These are phyloP conservation scores for Drosophila falleni DNA, from an alignment of 2,888 invertebrate species.

Conservation along the genomic window DNA sequence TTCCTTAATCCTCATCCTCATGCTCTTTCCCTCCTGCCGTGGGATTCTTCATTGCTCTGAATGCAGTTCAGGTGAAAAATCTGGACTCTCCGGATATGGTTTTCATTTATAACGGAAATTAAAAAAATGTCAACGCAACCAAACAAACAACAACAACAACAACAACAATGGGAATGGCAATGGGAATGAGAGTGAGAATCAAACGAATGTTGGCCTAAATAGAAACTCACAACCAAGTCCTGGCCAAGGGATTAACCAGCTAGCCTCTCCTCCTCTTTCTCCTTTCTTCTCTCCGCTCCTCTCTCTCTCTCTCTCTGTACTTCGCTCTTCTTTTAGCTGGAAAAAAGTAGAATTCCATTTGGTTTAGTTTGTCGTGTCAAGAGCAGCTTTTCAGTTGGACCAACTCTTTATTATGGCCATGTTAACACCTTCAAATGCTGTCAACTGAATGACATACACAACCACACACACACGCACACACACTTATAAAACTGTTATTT, in stretches of 20 bases:
- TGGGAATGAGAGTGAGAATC: not conserved
- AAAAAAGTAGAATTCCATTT: not conserved
- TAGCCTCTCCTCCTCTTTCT: not conserved
- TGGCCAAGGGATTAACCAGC: slow-evolving; percentile 58
- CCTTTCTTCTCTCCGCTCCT: not conserved
- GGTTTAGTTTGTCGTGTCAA: slow-evolving; percentile 23
- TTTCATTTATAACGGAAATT: slow-evolving; percentile 80
- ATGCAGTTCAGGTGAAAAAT: slow-evolving; percentile 28
- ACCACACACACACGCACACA: too few relatives aligned
- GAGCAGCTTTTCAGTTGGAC: slow-evolving; percentile 26
- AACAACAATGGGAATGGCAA: not conserved
- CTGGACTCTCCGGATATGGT: slow-evolving; percentile 58
- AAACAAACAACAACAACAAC: slow-evolving; percentile 20
- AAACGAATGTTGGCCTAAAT: slow-evolving; percentile 26
- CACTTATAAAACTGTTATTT: not conserved
- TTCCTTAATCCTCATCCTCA: not conserved
- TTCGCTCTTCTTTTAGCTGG: not conserved
- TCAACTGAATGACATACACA: not conserved
- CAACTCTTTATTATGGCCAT: slow-evolving; percentile 5
- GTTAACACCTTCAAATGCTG: slow-evolving; percentile 1
- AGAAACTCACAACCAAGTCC: slow-evolving; percentile 2
- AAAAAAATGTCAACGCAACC: slow-evolving; percentile 69
- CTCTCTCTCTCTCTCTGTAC: not conserved
- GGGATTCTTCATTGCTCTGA: not conserved
- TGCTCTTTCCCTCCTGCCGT: not conserved